Evolutionary conservation across 2,797 vertebrate species (phyloP), one percentile per base, ranked within the genome.

Genomic region (Poeciliopsis infans): DNA sequence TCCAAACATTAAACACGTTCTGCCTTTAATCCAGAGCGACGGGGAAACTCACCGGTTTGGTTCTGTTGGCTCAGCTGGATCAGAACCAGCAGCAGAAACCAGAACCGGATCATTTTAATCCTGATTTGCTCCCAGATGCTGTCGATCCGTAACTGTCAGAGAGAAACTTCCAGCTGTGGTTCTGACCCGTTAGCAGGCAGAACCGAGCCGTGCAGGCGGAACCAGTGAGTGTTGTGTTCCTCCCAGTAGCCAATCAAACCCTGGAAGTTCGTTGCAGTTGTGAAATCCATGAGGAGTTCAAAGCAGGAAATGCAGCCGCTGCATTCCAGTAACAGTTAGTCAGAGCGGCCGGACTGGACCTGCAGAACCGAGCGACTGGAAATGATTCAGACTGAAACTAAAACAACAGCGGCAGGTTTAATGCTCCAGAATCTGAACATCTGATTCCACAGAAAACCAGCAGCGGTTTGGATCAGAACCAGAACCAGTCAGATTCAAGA

Each of bases 301-400:
- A 8, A 1, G 36, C 81, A 86, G 91, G 91, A 90, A 92, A 51
- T 45, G 55, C 16, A 45, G 71, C 43, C 0, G 74, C 79, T 64
- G 74, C 36, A 49, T 93, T 82, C 88, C 87, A n/a, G 85, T 79
- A 91, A 92, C 0, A 2, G 0, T 93, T 87, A 90, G 72, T 92
- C 92, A 93, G 20, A 23, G 36, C 1, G 4, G 23, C 79, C 15
- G 64, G 76, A 80, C 28, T 18, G 33, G 47, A 75, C 75, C 72
- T 73, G 74, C 20, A 71, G 69, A 45, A 25, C 15, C 20, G 8
- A 18, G 20, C 4, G 33, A 20, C 18, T 39, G 57, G 13, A 61
- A 66, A 39, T 39, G 7, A 39, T 66, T 66, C 33, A 66, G 18
- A 7, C 13, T 4, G 15, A 20, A 23, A 66, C 2, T 8, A 13